Evolutionary conservation across 2,797 vertebrate species (phyloP), one percentile per base, ranked within the genome.

Genomic region (Columba guinea): DNA sequence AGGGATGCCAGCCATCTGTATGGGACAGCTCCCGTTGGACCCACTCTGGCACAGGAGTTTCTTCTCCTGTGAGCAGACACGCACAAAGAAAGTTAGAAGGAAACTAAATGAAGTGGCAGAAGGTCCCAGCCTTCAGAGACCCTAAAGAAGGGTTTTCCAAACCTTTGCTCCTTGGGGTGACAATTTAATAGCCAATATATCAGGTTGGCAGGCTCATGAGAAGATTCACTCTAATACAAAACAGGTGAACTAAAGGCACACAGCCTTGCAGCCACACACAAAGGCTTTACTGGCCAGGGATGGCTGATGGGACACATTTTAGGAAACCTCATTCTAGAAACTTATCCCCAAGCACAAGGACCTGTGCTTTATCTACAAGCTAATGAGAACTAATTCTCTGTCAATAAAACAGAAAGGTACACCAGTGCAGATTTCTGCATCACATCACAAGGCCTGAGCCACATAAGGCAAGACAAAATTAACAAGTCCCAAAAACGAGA

Each of bases 31-130:
- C 99, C 92, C 97, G 98, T 60, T 97, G 98, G 39, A 97, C 98
- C 99, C 99, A 99, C 37, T 98, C 99, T 69, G 99, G 98, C 93
- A 98, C 49, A 13, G 81, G 82, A 46, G 84, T 13, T 62, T 96
- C 96, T 83, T 58, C 34, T 78, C 28, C 94, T 95, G 70, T 39
- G n/a, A 91, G 62, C 4, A 83, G 27, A 49, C 11, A 88, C 5
- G 79, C 34, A 10, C 48, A 67, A 55, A 32, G 64, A 55, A 32
- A 68, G 23, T 87, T 3, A 93, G 35, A 90, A 78, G 39, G 39
- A 51, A 81, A 28, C 23, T 44, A 53, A 64, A 75, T 9, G 13
- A 78, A 79, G 52, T 6, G 20, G 41, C 39, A 79, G n/a, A 75
- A 63, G 11, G 23, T 30, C 3, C 3, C 41, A 35, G 41, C 15